Percentiles rank a stretch among this genome's conserved stretches.
These are phyloP conservation scores for Diachasmimorpha longicaudata DNA, from an alignment of 1,140 invertebrate genomes.

Conservation along the genomic window DNA sequence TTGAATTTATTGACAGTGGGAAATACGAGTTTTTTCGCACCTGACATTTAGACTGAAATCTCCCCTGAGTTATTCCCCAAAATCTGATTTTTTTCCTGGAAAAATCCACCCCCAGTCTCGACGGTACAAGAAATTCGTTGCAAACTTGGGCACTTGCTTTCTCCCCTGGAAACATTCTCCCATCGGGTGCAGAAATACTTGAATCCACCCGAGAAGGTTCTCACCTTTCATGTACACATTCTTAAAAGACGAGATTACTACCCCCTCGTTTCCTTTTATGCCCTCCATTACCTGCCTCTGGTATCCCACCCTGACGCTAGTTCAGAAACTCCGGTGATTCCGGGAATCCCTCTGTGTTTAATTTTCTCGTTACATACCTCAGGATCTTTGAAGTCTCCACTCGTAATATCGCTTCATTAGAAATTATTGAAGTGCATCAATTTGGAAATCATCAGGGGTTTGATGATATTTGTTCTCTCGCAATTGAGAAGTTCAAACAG, in stretches of 20 bases:
- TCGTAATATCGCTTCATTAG: not conserved
- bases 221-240: not conserved
- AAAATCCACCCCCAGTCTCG: too few relatives aligned
- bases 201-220: not conserved
- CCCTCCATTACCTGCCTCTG: not conserved
- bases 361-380: not conserved
- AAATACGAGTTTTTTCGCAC: too few relatives aligned
- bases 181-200: not conserved
- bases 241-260: not conserved
- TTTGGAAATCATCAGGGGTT: not conserved
- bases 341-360: not conserved
- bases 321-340: not conserved
- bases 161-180: not conserved
- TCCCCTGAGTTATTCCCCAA: too few relatives aligned
- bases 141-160: too few relatives aligned
- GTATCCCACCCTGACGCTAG: not conserved
- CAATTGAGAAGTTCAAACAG: not conserved
- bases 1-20: too few relatives aligned
- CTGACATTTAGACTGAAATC: too few relatives aligned
- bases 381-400: not conserved
- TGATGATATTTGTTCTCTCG: not conserved
- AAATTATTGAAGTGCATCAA: not conserved
- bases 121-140: too few relatives aligned
- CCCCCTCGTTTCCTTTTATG: not conserved
- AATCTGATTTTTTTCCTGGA: too few relatives aligned